Percentiles rank a stretch among this genome's conserved stretches.
Conservation (phyloP, 2,888 invertebrate genomes). For the Brachyopa scutellaris region DNA sequence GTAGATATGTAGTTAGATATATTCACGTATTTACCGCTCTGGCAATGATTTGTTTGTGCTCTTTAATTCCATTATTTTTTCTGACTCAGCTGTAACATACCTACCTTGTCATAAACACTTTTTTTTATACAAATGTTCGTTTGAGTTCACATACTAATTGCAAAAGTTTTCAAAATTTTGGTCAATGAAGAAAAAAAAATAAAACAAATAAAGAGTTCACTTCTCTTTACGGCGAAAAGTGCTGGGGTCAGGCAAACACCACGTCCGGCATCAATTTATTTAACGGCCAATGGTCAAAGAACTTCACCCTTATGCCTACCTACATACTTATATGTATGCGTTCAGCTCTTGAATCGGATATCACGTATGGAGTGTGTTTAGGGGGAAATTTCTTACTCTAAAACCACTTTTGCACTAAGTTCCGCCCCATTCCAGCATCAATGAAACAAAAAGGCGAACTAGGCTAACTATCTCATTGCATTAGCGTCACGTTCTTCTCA, state of each 20-base stretch:
- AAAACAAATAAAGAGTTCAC: background rate
- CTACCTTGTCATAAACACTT: background rate
- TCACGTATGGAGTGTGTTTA: background rate
- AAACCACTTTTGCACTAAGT: background rate
- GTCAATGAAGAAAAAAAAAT: background rate
- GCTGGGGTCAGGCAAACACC: conserved; percentile 4
- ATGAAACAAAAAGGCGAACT: background rate
- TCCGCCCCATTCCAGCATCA: background rate
- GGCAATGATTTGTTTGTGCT: too few species aligned
- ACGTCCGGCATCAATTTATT: conserved; percentile 20
- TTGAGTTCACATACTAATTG: conserved; percentile 1
- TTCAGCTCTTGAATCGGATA: too few species aligned
- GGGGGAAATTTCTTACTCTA: background rate
- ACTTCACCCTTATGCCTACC: background rate
- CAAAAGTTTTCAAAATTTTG: background rate
- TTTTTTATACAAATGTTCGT: background rate
- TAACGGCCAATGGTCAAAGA: conserved; percentile 1
- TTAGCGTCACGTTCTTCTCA: conserved; percentile 33
- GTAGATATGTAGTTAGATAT: too few species aligned
- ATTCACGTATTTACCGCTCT: background rate
- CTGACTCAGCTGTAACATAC: too few species aligned
- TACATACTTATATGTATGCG: too few species aligned
- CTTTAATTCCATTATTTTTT: too few species aligned
- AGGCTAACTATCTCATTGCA: background rate
- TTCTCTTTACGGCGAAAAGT: background rate